phyloP scores from a whole-genome alignment of 2,113 vertebrate genomes.

The Mirounga angustirostris region DNA sequence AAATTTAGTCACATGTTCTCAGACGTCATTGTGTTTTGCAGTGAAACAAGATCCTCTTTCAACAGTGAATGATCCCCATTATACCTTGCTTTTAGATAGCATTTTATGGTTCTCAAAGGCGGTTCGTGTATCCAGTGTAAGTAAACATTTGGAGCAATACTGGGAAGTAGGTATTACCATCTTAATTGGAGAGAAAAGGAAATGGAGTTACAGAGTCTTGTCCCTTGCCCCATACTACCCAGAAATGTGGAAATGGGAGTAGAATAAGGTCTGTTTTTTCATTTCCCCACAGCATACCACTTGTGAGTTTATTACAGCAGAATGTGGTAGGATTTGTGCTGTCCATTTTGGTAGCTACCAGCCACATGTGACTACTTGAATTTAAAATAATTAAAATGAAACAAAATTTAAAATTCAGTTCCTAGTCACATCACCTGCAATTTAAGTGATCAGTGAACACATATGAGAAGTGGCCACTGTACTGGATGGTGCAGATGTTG shows the following conservation, averaged over 20 bases:
- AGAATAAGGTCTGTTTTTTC: neutral
- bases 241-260: neutral
- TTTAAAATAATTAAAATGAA: slow-evolving; percentile 41
- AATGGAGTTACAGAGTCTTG: neutral
- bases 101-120: neutral
- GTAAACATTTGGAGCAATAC: neutral
- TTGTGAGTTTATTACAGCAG: neutral
- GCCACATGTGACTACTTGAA: neutral
- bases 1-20: neutral
- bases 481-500: neutral
- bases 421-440: neutral
- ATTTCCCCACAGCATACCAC: neutral
- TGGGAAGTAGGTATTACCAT: neutral
- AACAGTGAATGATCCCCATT: neutral
- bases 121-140: neutral
- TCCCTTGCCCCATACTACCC: neutral
- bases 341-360: neutral
- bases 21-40: neutral
- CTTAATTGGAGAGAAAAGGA: neutral
- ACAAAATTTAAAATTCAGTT: slow-evolving; percentile 13
- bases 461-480: neutral
- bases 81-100: neutral
- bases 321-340: neutral
- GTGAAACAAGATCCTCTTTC: neutral
- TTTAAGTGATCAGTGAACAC: neutral